Conservation (phyloP, 1,140 invertebrate genomes). For the Homarus americanus region DNA sequence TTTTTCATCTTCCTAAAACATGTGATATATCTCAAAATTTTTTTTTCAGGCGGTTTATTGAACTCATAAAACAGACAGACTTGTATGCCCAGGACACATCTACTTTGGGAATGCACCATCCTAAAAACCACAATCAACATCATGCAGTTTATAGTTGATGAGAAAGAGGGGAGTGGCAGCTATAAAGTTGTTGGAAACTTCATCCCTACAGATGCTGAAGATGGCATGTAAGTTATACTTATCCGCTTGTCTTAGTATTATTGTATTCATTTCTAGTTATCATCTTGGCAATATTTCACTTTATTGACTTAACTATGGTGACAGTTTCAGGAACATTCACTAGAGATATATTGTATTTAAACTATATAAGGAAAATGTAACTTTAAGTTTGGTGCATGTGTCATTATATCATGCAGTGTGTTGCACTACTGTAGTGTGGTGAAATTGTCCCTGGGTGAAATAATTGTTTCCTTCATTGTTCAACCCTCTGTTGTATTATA, state of each 20-base stretch:
- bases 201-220: conserved; percentile 10
- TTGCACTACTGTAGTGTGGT: no score
- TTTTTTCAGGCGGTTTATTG: conserved; percentile 79
- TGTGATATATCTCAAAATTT: no score
- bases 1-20: no score
- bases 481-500: not conserved
- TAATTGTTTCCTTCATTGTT: not conserved
- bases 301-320: no score
- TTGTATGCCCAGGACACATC: conserved; percentile 86
- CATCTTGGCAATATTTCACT: no score
- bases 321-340: no score
- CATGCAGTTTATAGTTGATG: conserved; percentile 81
- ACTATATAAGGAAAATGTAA: no score
- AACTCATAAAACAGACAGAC: conserved; percentile 81
- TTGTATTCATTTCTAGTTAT: not conserved
- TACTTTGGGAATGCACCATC: conserved; percentile 85
- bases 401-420: no score
- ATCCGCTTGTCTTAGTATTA: no score
- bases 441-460: no score
- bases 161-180: conserved; percentile 63
- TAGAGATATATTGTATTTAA: no score
- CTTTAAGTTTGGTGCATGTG: no score
- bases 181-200: conserved; percentile 79
- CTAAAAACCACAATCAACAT: conserved; percentile 85
- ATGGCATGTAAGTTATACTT: conserved; percentile 14